Conservation (phyloP, 2,888 invertebrate genomes). For the Cheiracanthium punctorium region DNA sequence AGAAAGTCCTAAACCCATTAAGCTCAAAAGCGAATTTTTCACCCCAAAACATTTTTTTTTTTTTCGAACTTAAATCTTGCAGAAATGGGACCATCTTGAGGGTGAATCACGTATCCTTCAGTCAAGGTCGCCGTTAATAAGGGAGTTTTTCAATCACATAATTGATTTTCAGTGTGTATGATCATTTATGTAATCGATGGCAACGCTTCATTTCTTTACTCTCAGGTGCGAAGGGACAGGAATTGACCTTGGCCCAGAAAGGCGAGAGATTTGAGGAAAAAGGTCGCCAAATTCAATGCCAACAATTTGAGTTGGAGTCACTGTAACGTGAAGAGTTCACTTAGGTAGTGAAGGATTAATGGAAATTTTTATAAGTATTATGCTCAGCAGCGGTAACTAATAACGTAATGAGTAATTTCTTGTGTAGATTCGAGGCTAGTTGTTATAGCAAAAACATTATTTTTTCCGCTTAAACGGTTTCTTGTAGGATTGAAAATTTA, state of each 20-base stretch:
- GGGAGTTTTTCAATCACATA: conserved; percentile 33
- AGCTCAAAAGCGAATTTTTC: too few species aligned
- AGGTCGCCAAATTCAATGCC: conserved; percentile 57
- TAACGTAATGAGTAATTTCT: too few species aligned
- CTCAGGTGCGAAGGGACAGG: not conserved
- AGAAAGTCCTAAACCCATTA: too few species aligned
- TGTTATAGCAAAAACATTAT: too few species aligned
- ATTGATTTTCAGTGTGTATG: conserved; percentile 46
- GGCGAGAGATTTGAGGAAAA: conserved; percentile 27
- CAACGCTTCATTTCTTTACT: conserved; percentile 43
- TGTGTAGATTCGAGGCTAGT: too few species aligned
- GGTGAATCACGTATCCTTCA: conserved; percentile 47
- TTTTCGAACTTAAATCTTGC: too few species aligned
- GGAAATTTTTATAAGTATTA: too few species aligned
- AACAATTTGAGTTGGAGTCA: not conserved
- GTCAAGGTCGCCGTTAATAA: conserved; percentile 14
- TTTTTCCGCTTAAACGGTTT: too few species aligned
- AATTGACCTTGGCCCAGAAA: conserved; percentile 57
- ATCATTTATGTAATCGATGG: conserved; percentile 45
- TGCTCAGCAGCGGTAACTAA: too few species aligned
- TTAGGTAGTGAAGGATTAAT: too few species aligned
- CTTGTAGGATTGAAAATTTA: too few species aligned
- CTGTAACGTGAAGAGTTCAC: conserved; percentile 7
- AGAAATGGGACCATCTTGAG: not conserved
- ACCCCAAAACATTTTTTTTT: too few species aligned